Conservation (phyloP, 2,113 vertebrate genomes). For the Riparia riparia region DNA sequence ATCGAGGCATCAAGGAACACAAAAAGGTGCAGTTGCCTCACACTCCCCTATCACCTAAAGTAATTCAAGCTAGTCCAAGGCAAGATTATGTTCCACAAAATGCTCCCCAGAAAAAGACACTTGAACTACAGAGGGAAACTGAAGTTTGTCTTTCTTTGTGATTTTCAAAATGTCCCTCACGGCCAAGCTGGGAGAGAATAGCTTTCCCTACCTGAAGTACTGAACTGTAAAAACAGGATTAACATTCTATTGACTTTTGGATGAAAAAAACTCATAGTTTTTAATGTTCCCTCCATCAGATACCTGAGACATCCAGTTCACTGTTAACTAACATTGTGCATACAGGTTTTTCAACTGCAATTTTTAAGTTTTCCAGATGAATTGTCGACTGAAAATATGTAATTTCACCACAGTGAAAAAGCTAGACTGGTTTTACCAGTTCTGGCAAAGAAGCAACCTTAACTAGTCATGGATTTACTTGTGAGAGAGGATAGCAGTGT, state of each 20-base stretch:
- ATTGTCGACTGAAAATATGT: background rate
- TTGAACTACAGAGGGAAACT: background rate
- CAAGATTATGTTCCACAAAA: background rate
- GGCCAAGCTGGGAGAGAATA: background rate
- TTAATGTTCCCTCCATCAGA: background rate
- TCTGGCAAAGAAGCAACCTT: background rate
- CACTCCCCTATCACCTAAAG: background rate
- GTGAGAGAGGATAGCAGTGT: background rate
- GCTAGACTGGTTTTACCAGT: conserved; percentile 32
- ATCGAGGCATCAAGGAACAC: fast-evolving
- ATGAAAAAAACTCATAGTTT: background rate
- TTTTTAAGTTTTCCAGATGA: background rate
- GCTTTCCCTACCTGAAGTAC: background rate
- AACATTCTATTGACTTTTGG: background rate
- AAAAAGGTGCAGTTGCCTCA: background rate
- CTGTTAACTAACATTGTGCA: background rate
- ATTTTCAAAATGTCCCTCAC: background rate
- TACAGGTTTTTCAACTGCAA: background rate
- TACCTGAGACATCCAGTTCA: background rate
- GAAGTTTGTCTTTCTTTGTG: background rate
- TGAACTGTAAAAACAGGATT: background rate
- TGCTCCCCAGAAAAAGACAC: background rate
- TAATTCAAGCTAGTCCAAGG: background rate
- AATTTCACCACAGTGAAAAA: conserved; percentile 37
- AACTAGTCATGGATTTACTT: background rate